Conservation (phyloP, 2,888 invertebrate species). For the Girardia tigrina region DNA sequence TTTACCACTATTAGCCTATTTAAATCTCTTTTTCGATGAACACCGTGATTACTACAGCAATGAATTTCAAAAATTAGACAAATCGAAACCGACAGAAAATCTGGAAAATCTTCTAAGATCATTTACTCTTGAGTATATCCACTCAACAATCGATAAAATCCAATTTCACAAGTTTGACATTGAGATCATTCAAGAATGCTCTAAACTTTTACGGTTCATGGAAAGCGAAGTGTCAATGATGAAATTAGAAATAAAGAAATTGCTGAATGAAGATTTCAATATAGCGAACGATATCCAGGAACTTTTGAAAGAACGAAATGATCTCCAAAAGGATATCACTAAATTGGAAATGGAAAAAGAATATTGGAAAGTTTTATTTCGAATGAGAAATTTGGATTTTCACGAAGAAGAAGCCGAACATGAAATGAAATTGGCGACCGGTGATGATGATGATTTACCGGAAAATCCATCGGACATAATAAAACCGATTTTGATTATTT, state of each 20-base stretch:
- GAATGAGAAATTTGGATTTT: not conserved
- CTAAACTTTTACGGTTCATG: not conserved
- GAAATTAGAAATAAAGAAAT: not conserved
- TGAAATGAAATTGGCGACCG: not conserved
- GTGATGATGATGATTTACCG: not conserved
- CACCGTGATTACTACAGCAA: not conserved
- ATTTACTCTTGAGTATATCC: not conserved
- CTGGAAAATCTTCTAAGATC: not conserved
- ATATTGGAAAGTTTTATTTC: not conserved
- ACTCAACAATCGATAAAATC: not conserved
- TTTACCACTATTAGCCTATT: not conserved
- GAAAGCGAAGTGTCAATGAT: not conserved
- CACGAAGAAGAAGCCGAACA: not conserved
- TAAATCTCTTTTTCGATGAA: not conserved
- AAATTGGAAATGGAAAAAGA: conserved; percentile 6
- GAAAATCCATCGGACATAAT: not conserved
- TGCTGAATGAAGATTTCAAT: not conserved
- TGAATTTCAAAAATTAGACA: not conserved
- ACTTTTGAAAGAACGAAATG: not conserved
- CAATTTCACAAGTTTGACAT: not conserved
- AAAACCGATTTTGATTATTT: not conserved
- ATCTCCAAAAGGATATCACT: not conserved
- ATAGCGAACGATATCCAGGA: not conserved
- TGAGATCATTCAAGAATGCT: not conserved
- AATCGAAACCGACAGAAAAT: not conserved